Percentiles rank a stretch among this genome's conserved stretches.
Evolutionary conservation across 2,113 vertebrate genomes (phyloP).

Genomic region (Burhinus bistriatus): DNA sequence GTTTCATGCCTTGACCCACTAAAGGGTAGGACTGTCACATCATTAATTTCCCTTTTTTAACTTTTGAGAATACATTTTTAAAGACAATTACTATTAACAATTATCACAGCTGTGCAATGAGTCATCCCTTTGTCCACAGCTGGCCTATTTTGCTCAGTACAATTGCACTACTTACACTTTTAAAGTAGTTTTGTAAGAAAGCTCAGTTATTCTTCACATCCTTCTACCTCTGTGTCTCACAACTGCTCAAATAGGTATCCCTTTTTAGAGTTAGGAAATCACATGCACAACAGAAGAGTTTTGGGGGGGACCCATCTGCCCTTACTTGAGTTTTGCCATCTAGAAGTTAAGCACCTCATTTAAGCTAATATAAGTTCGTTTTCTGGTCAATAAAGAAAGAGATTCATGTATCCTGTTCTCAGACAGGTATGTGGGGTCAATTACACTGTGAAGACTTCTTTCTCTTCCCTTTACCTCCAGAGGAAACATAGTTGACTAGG

Average conservation of each 20-base stretch:
- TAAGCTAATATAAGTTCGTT: not conserved
- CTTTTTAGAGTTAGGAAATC: not conserved
- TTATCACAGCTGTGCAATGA: not conserved
- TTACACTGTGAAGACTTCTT: not conserved
- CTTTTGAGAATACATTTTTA: constrained; percentile 27
- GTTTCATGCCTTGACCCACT: constrained; percentile 30
- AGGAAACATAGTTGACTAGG: not conserved
- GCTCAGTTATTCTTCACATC: not conserved
- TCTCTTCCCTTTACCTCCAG: not conserved
- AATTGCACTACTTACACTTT: not conserved
- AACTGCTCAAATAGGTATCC: not conserved
- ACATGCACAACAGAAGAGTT: not conserved
- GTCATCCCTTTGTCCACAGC: not conserved
- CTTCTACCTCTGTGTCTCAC: not conserved
- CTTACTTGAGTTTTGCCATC: not conserved
- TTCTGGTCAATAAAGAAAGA: not conserved
- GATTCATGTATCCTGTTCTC: not conserved
- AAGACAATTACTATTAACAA: not conserved
- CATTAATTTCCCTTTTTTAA: not conserved
- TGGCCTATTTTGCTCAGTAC: not conserved
- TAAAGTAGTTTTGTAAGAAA: not conserved
- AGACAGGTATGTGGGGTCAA: not conserved
- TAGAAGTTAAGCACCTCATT: not conserved
- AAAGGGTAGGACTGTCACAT: constrained; percentile 24
- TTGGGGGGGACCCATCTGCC: not conserved